These are phyloP conservation scores for Crossaster papposus DNA, from an alignment of 53 echinoderm and acorn worm species.

Conservation along the genomic window DNA sequence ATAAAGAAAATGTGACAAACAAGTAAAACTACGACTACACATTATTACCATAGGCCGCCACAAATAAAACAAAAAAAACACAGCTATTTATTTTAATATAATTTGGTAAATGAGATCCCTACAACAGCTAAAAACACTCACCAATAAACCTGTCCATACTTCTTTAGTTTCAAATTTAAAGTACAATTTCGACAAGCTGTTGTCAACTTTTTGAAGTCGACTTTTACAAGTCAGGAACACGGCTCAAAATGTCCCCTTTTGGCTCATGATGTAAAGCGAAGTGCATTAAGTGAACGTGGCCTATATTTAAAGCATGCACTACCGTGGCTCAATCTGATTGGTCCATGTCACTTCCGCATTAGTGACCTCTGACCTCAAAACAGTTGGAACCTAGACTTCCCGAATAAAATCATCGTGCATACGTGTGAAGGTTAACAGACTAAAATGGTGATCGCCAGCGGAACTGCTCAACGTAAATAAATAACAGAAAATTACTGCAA, in stretches of 20 bases:
- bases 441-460: neutral
- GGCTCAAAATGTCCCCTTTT: neutral
- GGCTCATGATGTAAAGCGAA: neutral
- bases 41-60: too few relatives aligned
- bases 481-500: neutral
- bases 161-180: neutral
- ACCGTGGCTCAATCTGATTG: slow-evolving; percentile 85
- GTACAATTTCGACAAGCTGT: neutral
- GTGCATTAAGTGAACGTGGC: slow-evolving; percentile 45
- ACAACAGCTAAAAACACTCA: slow-evolving; percentile 4
- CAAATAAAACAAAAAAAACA: neutral
- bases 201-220: neutral
- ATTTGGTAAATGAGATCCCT: too few relatives aligned
- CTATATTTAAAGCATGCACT: slow-evolving; percentile 25
- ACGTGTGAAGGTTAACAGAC: neutral
- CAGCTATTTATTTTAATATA: too few relatives aligned
- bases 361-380: slow-evolving; percentile 29
- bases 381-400: neutral
- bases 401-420: neutral
- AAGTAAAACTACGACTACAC: too few relatives aligned
- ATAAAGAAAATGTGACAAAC: too few relatives aligned
- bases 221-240: neutral
- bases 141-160: slow-evolving; percentile 35
- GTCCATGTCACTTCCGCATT: slow-evolving; percentile 58
- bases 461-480: neutral